These are phyloP conservation scores for Callitettix versicolor DNA, from an alignment of 1,140 invertebrate species.

Conservation along the genomic window DNA sequence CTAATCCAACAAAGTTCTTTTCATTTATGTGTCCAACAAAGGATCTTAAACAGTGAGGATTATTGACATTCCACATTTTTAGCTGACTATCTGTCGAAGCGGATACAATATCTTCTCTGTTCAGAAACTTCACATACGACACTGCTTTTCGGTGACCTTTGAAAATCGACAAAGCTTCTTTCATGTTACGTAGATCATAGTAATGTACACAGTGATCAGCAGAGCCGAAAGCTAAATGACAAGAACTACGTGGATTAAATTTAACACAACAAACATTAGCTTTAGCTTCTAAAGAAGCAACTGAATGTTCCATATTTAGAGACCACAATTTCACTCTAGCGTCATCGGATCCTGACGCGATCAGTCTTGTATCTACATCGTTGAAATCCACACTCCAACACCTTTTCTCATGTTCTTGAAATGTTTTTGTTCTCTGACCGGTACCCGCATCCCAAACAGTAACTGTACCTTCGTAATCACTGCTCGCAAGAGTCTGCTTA, in stretches of 20 bases:
- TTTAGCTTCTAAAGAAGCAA: conserved; percentile 78
- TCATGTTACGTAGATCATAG: conserved; percentile 83
- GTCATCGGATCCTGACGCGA: conserved; percentile 92
- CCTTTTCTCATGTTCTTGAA: conserved; percentile 88
- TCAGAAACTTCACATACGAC: conserved; percentile 91
- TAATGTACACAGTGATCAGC: conserved; percentile 96
- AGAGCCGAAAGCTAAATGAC: conserved; percentile 85
- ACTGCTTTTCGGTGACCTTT: conserved; percentile 91
- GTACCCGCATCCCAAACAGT: conserved; percentile 87
- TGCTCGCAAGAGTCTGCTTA: conserved; percentile 81
- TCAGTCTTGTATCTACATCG: conserved; percentile 76
- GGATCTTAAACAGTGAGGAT: conserved; percentile 69
- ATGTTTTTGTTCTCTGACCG: conserved; percentile 58
- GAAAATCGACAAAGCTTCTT: conserved; percentile 72
- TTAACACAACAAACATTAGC: conserved; percentile 95
- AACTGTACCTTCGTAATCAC: conserved; percentile 91
- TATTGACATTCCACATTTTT: conserved; percentile 85
- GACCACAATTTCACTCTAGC: conserved; percentile 91
- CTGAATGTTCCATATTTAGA: conserved; percentile 74
- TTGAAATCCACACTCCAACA: conserved; percentile 98
- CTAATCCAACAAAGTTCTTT: conserved; percentile 95
- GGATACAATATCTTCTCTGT: conserved; percentile 80
- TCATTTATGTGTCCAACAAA: conserved; percentile 93
- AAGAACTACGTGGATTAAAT: conserved; percentile 82
- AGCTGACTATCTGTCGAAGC: conserved; percentile 91